phyloP scores from a whole-genome alignment of 2,888 invertebrate species.

The Dolichomitus sp. region DNA sequence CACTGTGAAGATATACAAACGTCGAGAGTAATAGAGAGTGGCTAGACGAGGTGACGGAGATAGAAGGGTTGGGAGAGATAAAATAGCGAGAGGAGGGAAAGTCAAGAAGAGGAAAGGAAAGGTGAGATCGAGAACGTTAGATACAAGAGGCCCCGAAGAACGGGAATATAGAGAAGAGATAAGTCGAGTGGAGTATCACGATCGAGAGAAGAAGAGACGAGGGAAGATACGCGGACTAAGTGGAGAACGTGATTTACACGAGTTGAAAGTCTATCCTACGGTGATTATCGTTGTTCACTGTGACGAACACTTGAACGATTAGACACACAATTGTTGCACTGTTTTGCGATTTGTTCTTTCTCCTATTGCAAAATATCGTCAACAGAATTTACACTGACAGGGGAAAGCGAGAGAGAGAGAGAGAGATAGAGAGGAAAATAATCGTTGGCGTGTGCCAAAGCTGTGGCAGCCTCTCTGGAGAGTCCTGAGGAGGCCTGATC shows the following conservation, averaged over 20 bases:
- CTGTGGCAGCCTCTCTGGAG: neutral
- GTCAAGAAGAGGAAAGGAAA: slow-evolving; percentile 23
- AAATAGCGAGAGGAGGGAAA: slow-evolving; percentile 51
- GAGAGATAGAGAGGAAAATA: neutral
- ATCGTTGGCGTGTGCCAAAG: neutral
- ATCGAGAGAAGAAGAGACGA: slow-evolving; percentile 40
- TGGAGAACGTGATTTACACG: slow-evolving; percentile 48
- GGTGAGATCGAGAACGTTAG: slow-evolving; percentile 17
- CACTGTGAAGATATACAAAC: slow-evolving; percentile 5
- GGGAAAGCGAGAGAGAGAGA: neutral
- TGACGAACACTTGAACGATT: neutral
- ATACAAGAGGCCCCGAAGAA: slow-evolving; percentile 42
- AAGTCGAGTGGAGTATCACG: slow-evolving; percentile 46
- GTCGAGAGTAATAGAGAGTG: slow-evolving; percentile 37
- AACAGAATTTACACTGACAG: neutral
- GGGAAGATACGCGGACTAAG: slow-evolving; percentile 23
- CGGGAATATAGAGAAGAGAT: slow-evolving; percentile 56
- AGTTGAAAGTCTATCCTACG: slow-evolving; percentile 18
- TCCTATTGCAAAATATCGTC: neutral
- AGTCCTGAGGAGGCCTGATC: neutral
- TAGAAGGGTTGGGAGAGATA: neutral
- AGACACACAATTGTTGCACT: neutral
- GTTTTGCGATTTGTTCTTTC: neutral
- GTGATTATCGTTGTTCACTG: neutral
- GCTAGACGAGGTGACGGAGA: slow-evolving; percentile 24